Base-by-base conservation (phyloP, 2,888 invertebrate genomes). In the Zygothrica quintamaculata region DNA sequence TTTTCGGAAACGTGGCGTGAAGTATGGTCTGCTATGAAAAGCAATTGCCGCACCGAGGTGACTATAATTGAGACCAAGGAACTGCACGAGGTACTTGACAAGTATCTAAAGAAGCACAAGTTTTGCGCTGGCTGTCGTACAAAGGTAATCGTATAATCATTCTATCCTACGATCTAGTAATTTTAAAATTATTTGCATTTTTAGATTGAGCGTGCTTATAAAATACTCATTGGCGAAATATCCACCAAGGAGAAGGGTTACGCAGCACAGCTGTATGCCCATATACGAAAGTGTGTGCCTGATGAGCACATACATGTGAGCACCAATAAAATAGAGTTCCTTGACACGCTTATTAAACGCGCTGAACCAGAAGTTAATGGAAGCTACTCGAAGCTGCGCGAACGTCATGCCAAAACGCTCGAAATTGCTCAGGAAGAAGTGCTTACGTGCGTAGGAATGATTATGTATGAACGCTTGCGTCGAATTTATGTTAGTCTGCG, bases 361-460 rank as follows among this genome's bases (percentile, higher is more conserved):
- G 98, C 97, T 13, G 97, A 98, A 91, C 97, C 98, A 6, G 98
- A 98, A 91, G 92, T 98, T 42, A 94, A 96, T 73, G 98, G 82
- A 18, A 91, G 90, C 75, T 90, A 90, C 81, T 91, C 89, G 25
- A 95, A 95, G 88, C 94, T 96, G 76, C 93, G 98, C 65, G 98
- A 98, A 90, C 93, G 98, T 56, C 98, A 98, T 90, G 98, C 98
- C 5, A 98, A 98, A 92, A 98, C 98, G n/a, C 92, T 98, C 81
- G 98, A 98, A 92, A 97, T 98, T 73, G 98, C 98, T 78, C 98
- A 98, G 92, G 98, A 98, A 91, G 98, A 98, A 92, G 98, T 98
- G 56, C 92, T 98, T 72, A 98, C 97, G 7, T 98, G 98, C 90
- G 93, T 98, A 62, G 98, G 98, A 8, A 96, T 98, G 90, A 97